Evolutionary conservation across 2,113 vertebrate genomes (phyloP).

Genomic region (Melanostigma gelatinosum): DNA sequence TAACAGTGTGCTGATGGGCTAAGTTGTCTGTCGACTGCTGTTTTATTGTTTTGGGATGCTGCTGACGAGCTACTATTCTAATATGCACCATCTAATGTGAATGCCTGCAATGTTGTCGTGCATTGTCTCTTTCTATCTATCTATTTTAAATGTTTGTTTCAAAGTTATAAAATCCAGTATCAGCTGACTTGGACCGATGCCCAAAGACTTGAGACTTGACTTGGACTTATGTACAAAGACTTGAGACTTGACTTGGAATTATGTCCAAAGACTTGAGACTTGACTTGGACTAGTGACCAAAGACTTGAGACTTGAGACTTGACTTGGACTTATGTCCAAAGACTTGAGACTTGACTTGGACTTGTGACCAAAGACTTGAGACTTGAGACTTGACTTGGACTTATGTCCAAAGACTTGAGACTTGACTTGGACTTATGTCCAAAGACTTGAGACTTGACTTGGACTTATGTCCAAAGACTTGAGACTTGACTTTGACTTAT

Average conservation of each 20-base stretch:
- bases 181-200: too few species aligned
- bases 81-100: constrained; percentile 63
- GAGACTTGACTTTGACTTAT: too few species aligned
- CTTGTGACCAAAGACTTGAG: not conserved
- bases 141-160: not conserved
- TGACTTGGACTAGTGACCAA: too few species aligned
- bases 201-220: too few species aligned
- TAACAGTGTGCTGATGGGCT: constrained; percentile 78
- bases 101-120: constrained; percentile 36
- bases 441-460: too few species aligned
- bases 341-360: not conserved
- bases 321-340: not conserved
- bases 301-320: too few species aligned
- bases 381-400: not conserved
- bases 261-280: too few species aligned
- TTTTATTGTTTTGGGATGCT: constrained; percentile 74
- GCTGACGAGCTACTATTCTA: constrained; percentile 73
- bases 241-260: too few species aligned
- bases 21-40: constrained; percentile 77
- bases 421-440: too few species aligned
- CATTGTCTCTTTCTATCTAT: constrained; percentile 5
- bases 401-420: too few species aligned
- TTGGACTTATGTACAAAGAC: too few species aligned
- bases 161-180: not conserved
- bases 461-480: not conserved